Evolutionary conservation across 1,140 invertebrate species (phyloP), one percentile per base, ranked within the genome.

Genomic region (Drosophila nigrodunni): DNA sequence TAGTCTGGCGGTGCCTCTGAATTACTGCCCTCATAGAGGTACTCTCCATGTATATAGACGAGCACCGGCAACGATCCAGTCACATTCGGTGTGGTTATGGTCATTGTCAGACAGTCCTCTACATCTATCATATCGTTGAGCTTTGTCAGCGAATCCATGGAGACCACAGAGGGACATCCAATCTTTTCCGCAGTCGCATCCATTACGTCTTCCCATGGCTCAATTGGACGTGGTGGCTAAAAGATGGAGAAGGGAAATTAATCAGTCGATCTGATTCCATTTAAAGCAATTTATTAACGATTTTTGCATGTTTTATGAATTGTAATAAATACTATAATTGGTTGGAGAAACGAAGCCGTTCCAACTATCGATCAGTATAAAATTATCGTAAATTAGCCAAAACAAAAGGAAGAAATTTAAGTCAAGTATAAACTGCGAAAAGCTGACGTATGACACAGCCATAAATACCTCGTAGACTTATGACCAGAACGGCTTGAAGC

Each of bases 1-100:
- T 95, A 95, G 71, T 96, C 95, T 0, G 96, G 95, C 1, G 95
- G 95, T 70, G 96, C 96, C 1, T 94, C 94, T 59, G 94, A 94
- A 1, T 94, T 90, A 61, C 86, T 92, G 37, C 92, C 92, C 70
- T 92, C 89, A 52, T 83, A 91, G 0, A 92, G 62, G 15, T 91
- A 91, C 59, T 94, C 74, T 61, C 92, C 92, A 50, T 92, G 92
- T 11, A 92, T 82, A 59, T 92, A 92, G n/a, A 92, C 83, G 25
- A 92, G 55, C 1, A 92, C 92, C 0, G 92, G 92, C 15, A 83
- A 43, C 0, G 46, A 60, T 0, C 59, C 82, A 0, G 82, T 87
- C 1, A 86, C 85, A 68, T 92, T 91, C 4, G 83, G 89, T 1
- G 91, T 91, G 7, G 81, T 91, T 0, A 92, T 91, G 7, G 76